Evolutionary conservation across 37 sponge, comb jelly and placozoan genomes (phyloP), one percentile per base, ranked within the genome.

Genomic region (Bolinopsis microptera): DNA sequence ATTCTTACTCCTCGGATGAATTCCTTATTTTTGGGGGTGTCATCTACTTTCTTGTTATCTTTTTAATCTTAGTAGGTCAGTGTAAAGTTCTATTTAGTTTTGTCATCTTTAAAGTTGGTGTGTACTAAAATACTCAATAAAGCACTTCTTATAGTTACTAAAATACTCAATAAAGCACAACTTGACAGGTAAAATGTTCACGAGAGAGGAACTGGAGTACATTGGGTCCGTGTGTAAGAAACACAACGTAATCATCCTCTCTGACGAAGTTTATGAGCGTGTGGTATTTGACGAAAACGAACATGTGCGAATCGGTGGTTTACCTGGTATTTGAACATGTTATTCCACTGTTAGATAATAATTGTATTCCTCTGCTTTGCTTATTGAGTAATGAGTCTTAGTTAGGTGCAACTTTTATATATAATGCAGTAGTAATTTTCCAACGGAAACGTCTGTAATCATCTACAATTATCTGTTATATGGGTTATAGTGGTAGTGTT

Each of bases 181-280:
- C n/a, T n/a, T n/a, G n/a, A n/a, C 90, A 86, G 90, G 90, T 86
- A 86, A 97, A 96, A 94, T 96, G 26, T 96, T 95, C 83, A 92
- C 94, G 0, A 41, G 93, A 33, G 92, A 90, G n/a, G 99, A 99
- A 93, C 69, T 99, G 92, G 95, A 95, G 94, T 32, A 94, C 94
- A 94, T 99, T 30, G 99, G 98, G 76, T 95, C 94, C n/a, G 92
- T 99, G 92, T 99, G 99, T 41, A 83, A 69, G 69, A 95, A 95
- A 36, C 94, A 96, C 92, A 94, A 97, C 83, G 95, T 97, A 0
- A 40, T 99, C n/a, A 95, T 97, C 93, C 40, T 99, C 68, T 96
- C 96, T 90, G 99, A 99, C 80, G 99, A 99, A 69, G 99, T 99
- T 94, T 99, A 99, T 39, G 97, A 99, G 93, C 96, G 97, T 96